Percentiles rank a stretch among this genome's conserved stretches.
These are phyloP conservation scores for Marmota monax DNA, from an alignment of 2,113 vertebrate genomes.

Conservation along the genomic window DNA sequence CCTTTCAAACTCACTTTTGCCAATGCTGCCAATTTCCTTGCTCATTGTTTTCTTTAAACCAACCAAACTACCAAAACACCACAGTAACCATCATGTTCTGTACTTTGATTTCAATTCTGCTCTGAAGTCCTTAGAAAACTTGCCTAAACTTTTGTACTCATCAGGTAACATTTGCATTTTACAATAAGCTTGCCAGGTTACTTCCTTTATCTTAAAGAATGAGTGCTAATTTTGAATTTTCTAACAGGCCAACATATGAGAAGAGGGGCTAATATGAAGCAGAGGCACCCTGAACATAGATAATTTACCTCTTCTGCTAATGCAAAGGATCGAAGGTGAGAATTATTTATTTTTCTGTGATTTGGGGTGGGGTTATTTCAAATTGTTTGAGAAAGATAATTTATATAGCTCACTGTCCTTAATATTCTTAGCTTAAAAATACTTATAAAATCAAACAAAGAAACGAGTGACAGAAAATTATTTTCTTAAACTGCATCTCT, in stretches of 20 bases:
- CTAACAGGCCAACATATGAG: background rate
- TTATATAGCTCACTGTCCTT: background rate
- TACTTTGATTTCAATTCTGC: background rate
- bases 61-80: background rate
- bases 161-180: conserved; percentile 50
- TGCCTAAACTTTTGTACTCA: background rate
- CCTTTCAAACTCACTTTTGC: background rate
- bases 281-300: background rate
- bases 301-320: background rate
- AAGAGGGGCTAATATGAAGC: background rate
- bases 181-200: conserved; percentile 16
- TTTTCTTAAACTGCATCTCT: background rate
- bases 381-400: background rate
- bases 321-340: background rate
- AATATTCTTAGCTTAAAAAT: conserved; percentile 19
- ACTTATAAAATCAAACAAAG: background rate
- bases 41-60: background rate
- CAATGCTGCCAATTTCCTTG: background rate
- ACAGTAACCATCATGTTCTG: background rate
- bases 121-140: background rate
- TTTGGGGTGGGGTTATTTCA: background rate
- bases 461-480: background rate
- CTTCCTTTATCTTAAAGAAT: background rate
- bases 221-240: background rate
- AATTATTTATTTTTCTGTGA: background rate